Conservation (phyloP, 2,888 invertebrate species). For the Ischnura elegans region DNA sequence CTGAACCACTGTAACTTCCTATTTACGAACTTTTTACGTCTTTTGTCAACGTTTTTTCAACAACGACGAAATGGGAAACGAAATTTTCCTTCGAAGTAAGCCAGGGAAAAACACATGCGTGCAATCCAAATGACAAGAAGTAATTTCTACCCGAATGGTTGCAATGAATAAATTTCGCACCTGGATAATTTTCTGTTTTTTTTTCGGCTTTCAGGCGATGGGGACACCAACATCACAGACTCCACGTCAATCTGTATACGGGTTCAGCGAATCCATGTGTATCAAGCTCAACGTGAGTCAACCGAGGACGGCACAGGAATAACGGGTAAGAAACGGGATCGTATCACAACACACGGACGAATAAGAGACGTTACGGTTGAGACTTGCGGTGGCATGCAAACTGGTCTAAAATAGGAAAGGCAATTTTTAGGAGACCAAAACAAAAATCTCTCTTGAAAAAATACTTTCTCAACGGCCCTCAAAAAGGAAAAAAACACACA, state of each 20-base stretch:
- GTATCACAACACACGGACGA: no score
- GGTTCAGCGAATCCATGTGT: not conserved
- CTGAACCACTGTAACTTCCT: no score
- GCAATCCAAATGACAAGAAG: not conserved
- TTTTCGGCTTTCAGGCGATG: not conserved
- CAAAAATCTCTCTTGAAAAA: no score
- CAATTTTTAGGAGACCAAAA: no score
- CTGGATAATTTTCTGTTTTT: not conserved
- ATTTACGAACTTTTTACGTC: no score
- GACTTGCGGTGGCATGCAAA: no score
- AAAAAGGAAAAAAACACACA: no score
- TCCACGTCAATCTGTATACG: not conserved
- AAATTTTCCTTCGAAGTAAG: not conserved
- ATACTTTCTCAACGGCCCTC: no score
- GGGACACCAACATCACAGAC: not conserved
- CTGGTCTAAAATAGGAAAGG: no score
- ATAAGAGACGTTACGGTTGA: no score
- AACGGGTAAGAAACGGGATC: no score
- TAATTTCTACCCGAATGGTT: not conserved
- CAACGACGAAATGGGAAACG: not conserved
- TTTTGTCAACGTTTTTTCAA: not conserved
- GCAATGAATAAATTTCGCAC: not conserved
- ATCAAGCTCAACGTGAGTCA: not conserved
- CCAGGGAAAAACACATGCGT: not conserved
- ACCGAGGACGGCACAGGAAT: not conserved